Percentiles rank a stretch among this genome's conserved stretches.
These are phyloP conservation scores for Aptenodytes forsteri DNA, from an alignment of 2,113 vertebrate species.

Conservation along the genomic window DNA sequence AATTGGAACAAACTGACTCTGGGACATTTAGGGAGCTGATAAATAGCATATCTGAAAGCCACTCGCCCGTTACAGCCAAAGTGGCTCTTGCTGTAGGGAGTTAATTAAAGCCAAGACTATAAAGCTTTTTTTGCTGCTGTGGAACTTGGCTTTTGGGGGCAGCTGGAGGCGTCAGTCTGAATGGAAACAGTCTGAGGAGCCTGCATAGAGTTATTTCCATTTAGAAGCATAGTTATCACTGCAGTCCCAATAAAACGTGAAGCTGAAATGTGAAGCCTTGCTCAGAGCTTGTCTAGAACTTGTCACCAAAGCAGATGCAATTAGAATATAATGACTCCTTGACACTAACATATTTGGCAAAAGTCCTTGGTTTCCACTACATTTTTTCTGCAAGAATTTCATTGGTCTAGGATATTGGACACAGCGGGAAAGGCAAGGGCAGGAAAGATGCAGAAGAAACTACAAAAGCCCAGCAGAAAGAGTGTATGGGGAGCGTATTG, in stretches of 20 bases:
- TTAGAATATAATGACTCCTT: background rate
- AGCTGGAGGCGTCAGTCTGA: background rate
- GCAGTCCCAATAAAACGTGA: background rate
- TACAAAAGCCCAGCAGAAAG: background rate
- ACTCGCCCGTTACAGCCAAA: background rate
- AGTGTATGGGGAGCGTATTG: background rate
- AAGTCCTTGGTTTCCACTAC: background rate
- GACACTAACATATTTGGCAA: background rate
- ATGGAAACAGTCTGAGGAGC: background rate
- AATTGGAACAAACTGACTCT: slow-evolving; percentile 16
- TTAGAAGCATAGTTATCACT: background rate
- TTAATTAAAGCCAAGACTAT: slow-evolving; percentile 34
- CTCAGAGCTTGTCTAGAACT: background rate
- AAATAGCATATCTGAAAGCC: slow-evolving; percentile 34
- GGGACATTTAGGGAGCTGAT: slow-evolving; percentile 36
- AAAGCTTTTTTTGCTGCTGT: background rate
- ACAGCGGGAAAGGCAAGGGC: background rate
- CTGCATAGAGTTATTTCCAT: background rate
- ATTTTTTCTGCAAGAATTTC: background rate
- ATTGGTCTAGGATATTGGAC: background rate
- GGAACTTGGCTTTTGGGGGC: background rate
- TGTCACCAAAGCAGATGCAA: background rate
- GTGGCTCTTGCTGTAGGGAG: background rate
- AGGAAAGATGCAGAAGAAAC: background rate
- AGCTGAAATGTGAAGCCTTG: background rate